A percentile compares a stretch with the other conserved stretches of the same genome.
These are phyloP conservation scores for Pandemis heparana DNA, from an alignment of 2,888 invertebrate genomes.

Conservation along the genomic window DNA sequence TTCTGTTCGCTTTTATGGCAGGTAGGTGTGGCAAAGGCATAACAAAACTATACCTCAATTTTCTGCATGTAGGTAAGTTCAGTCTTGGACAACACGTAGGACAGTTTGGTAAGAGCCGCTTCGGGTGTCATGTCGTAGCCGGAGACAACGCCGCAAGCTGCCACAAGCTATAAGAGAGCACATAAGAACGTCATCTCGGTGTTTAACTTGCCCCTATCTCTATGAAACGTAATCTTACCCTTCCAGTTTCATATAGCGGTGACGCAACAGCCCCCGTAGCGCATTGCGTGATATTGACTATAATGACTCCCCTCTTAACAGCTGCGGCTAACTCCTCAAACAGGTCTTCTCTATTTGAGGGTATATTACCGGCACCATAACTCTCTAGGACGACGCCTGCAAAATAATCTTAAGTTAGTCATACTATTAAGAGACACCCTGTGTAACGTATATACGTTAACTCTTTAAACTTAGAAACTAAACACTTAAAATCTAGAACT, in stretches of 20 bases:
- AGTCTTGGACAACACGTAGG: conserved; percentile 94
- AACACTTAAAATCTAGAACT: too few species aligned
- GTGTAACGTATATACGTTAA: too few species aligned
- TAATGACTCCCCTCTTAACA: conserved; percentile 91
- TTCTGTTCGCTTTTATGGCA: too few species aligned
- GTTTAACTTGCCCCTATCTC: too few species aligned
- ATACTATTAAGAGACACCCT: too few species aligned
- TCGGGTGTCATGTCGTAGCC: conserved; percentile 97
- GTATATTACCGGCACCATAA: conserved; percentile 97
- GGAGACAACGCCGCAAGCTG: conserved; percentile 90
- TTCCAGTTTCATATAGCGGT: conserved; percentile 93
- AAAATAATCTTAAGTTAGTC: conserved; percentile 12
- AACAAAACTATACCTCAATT: conserved; percentile 73
- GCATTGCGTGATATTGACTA: conserved; percentile 97
- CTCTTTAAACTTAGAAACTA: too few species aligned
- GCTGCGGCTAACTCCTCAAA: conserved; percentile 90
- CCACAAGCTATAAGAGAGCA: conserved; percentile 73
- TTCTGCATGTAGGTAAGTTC: conserved; percentile 88
- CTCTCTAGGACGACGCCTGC: conserved; percentile 94
- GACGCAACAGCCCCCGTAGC: conserved; percentile 91
- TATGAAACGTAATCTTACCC: conserved; percentile 71
- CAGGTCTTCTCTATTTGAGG: conserved; percentile 93
- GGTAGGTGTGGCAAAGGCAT: background rate
- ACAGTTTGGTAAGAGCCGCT: conserved; percentile 96
- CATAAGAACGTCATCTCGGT: too few species aligned